These are phyloP conservation scores for Pogonognathellus flavescens DNA, from an alignment of 1,140 invertebrate species.

Conservation along the genomic window DNA sequence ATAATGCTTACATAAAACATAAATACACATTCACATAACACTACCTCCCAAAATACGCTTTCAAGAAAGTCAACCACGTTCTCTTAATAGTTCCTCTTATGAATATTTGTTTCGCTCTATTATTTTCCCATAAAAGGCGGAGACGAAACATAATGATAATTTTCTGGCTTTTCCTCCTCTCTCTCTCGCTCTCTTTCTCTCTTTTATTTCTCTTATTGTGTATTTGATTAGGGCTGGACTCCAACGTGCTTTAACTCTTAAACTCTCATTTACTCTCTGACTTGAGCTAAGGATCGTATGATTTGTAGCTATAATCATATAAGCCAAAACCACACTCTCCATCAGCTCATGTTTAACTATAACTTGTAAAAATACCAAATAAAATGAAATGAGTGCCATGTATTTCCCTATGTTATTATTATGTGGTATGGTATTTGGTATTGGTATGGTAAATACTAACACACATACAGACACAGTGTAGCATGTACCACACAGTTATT, in stretches of 20 bases:
- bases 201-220: conserved; percentile 20
- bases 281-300: conserved; percentile 47
- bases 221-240: conserved; percentile 40
- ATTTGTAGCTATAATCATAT: conserved; percentile 50
- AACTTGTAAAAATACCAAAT: conserved; percentile 5
- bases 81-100: conserved; percentile 35
- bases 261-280: conserved; percentile 21
- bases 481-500: no score
- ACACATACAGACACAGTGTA: no score
- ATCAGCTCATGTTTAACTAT: neutral
- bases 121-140: conserved; percentile 66
- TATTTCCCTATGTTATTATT: neutral
- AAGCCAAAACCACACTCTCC: neutral
- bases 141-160: conserved; percentile 51
- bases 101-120: conserved; percentile 57
- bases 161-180: conserved; percentile 45
- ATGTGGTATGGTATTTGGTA: no score
- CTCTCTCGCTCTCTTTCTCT: neutral
- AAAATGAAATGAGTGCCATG: conserved; percentile 14
- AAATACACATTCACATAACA: neutral
- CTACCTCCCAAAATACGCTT: neutral
- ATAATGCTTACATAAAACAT: no score
- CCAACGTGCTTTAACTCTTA: neutral
- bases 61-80: neutral
- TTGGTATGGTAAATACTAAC: no score